A percentile compares a stretch with the other conserved stretches of the same genome.
phyloP scores from a whole-genome alignment of 2,113 vertebrate genomes.

The Heterotis niloticus region DNA sequence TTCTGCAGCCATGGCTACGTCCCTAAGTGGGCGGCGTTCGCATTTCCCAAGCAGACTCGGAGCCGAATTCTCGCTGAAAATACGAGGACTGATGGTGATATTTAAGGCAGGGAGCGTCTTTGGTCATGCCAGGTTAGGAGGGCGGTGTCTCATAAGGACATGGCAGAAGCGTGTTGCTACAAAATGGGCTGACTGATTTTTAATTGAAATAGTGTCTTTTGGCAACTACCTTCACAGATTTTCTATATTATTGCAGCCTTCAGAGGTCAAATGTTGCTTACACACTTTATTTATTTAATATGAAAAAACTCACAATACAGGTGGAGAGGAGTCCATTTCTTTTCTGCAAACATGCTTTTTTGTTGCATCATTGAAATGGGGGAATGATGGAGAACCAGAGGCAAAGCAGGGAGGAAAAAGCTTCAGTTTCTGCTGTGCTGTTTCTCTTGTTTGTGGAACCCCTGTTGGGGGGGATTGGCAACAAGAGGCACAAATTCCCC shows the following conservation, averaged over 20 bases:
- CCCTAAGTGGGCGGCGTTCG: too few relatives aligned
- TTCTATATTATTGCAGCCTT: slow-evolving; percentile 74
- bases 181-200: slow-evolving; percentile 73
- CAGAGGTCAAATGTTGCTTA: slow-evolving; percentile 80
- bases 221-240: slow-evolving; percentile 79
- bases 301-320: slow-evolving; percentile 55
- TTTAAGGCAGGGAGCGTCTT: too few relatives aligned
- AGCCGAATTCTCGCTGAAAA: too few relatives aligned
- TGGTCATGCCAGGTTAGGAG: too few relatives aligned
- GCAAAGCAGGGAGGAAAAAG: too few relatives aligned
- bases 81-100: too few relatives aligned
- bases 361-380: slow-evolving; percentile 86
- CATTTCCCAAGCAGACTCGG: too few relatives aligned
- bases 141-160: slow-evolving; percentile 62
- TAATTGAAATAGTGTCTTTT: slow-evolving; percentile 85
- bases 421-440: too few relatives aligned
- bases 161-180: slow-evolving; percentile 70
- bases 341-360: slow-evolving; percentile 90
- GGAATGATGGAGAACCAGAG: too few relatives aligned
- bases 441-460: too few relatives aligned
- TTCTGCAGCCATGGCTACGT: too few relatives aligned
- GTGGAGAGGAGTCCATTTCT: slow-evolving; percentile 87
- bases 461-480: neutral
- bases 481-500: slow-evolving; percentile 61
- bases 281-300: slow-evolving; percentile 64